Percentiles rank a stretch among this genome's conserved stretches.
Conservation (phyloP, 2,797 vertebrate genomes). For the Scyliorhinus canicula region DNA sequence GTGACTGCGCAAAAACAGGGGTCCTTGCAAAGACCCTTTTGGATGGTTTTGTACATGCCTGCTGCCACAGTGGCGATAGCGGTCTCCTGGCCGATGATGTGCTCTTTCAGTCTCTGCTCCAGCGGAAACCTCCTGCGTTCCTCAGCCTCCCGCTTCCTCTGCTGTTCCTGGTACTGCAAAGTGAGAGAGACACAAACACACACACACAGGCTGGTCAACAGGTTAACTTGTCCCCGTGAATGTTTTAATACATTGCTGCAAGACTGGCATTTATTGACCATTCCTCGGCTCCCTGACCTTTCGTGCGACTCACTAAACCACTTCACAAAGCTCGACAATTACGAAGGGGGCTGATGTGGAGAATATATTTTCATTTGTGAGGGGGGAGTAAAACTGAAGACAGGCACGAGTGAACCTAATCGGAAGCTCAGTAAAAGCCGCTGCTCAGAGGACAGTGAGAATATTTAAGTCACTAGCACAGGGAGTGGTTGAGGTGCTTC, state of each 20-base stretch:
- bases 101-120: slow-evolving; percentile 82
- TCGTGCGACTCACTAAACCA: neutral
- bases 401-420: no score
- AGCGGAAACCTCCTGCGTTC: slow-evolving; percentile 84
- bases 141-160: slow-evolving; percentile 70
- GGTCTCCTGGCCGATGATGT: slow-evolving; percentile 90
- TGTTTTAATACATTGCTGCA: neutral
- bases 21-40: neutral
- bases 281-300: neutral
- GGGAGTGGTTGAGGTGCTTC: no score
- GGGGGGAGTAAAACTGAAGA: neutral
- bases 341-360: neutral
- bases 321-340: neutral
- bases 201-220: neutral
- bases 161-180: slow-evolving; percentile 75
- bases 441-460: no score
- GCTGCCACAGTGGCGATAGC: slow-evolving; percentile 87
- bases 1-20: neutral
- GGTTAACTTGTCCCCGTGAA: neutral
- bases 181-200: slow-evolving; percentile 8
- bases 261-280: neutral
- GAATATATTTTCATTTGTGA: neutral
- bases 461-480: no score
- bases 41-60: slow-evolving; percentile 56
- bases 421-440: no score